Evolutionary conservation across 1,140 invertebrate genomes (phyloP).

Genomic region (Grapholita molesta): DNA sequence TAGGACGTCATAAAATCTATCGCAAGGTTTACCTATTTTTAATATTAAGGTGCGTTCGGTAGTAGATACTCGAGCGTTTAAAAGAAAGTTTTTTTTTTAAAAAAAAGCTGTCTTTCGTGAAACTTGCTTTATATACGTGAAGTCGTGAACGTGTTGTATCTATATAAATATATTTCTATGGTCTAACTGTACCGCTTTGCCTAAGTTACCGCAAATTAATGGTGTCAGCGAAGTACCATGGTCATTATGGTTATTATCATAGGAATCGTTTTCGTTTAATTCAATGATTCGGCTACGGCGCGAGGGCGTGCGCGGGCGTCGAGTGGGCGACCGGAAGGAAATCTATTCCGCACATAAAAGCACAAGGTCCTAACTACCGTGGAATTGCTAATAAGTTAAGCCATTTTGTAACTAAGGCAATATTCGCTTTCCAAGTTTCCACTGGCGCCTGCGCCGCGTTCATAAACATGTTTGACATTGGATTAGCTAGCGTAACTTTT

Average conservation of each 20-base stretch:
- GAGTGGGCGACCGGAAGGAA: conserved; percentile 72
- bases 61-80: no score
- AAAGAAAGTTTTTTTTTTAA: no score
- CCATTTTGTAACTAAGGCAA: background rate
- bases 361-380: background rate
- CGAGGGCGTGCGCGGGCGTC: conserved; percentile 47
- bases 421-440: conserved; percentile 36
- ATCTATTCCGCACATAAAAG: conserved; percentile 23
- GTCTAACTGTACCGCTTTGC: background rate
- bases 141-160: no score
- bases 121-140: no score
- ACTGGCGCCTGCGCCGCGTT: background rate
- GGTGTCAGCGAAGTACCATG: conserved; percentile 22
- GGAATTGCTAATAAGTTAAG: conserved; percentile 4
- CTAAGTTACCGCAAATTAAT: background rate
- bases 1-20: no score
- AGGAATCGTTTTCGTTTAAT: conserved; percentile 53
- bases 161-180: background rate
- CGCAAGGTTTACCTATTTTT: no score
- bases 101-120: no score
- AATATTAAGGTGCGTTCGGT: no score
- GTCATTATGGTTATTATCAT: conserved; percentile 40
- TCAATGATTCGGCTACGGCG: conserved; percentile 53
- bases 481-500: conserved; percentile 9
- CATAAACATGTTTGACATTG: conserved; percentile 17